Evolutionary conservation across 2,888 invertebrate species (phyloP), one percentile per base, ranked within the genome.

Genomic region (Tanaodytes sp.): DNA sequence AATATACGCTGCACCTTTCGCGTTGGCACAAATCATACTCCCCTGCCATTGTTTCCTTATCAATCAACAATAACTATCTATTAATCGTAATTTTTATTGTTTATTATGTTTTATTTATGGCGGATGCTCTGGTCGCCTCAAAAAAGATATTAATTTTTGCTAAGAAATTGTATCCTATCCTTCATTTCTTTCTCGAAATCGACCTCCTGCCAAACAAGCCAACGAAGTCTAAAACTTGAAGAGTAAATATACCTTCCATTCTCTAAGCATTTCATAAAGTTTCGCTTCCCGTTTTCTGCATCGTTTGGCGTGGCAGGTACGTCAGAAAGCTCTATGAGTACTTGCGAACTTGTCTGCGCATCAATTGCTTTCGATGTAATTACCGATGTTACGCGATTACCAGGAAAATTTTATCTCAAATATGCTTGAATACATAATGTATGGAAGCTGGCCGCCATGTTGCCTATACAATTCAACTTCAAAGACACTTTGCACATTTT

Each of bases 211-310:
- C 66, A 55, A 61, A 62, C 61, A 55, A 49, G 23, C 43, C 46
- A 37, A 59, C 55, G 54, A 45, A 55, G 65, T 61, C 58, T 66
- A 62, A 70, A 62, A 66, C 58, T 51, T 57, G 65, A 62, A 68
- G 61, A 68, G 71, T 71, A 68, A 71, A 71, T 63, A 71, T 61
- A 67, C 67, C 64, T 71, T 68, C 67, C 64, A 63, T 57, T 64
- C 61, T 68, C 61, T 68, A 64, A 62, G 52, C 58, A 72, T 68
- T 72, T 72, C 57, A 65, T 64, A 65, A 72, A 58, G 64, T 72
- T n/a, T 57, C 57, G 51, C 61, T 58, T 72, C 40, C 61, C 46
- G 64, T 67, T 67, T 64, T 71, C 67, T 54, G 46, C 64, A 64
- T 67, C 71, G 65, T 57, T 68, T 58, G 42, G 8, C 57, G 46